Base-by-base conservation (phyloP, 2,888 invertebrate genomes). In the Microchrysa polita region DNA sequence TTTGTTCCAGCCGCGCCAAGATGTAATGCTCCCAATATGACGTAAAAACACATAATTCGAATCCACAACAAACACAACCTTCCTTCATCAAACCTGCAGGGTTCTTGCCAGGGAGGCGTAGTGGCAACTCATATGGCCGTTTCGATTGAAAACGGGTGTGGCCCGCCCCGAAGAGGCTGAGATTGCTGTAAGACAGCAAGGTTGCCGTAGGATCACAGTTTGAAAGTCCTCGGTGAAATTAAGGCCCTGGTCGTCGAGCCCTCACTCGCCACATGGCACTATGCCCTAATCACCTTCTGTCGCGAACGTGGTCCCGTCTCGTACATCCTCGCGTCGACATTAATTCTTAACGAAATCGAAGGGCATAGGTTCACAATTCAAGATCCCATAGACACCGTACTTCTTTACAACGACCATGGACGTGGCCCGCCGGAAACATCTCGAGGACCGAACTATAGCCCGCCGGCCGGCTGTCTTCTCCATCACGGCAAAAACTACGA, bases 321-420 rank as follows among this genome's bases (percentile, higher is more conserved):
- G 73, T 88, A 89, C 73, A 88, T 92, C 67, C 83, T 96, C 40
- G 82, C 40, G 82, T 88, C 5, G 88, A 90, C 74, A n/a, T n/a
- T n/a, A n/a, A 92, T 96, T 48, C 81, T 96, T 74, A 84, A 87
- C 53, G 86, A 90, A 77, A 82, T 95, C 52, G 89, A 89, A 79
- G 86, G 87, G 80, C 87, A 90, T 83, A 80, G 88, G 78, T 86
- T 92, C 27, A 81, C 81, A 65, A 87, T 92, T 12, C 82, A 83
- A 75, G 90, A 93, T 83, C 83, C 88, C 0, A 87, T 86, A 5
- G 95, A 95, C 81, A 89, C 88, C 88, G 0, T 86, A 86, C 77
- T 97, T 97, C 84, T 96, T 96, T 81, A 86, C 89, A 22, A 90
- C 90, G 0, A 95, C 95, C 0, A 96, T 97, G 94, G 90, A 92